A percentile compares a stretch with the other conserved stretches of the same genome.
These are phyloP conservation scores for Caenorhabditis afra DNA, from an alignment of 2,888 invertebrate species.

Conservation along the genomic window DNA sequence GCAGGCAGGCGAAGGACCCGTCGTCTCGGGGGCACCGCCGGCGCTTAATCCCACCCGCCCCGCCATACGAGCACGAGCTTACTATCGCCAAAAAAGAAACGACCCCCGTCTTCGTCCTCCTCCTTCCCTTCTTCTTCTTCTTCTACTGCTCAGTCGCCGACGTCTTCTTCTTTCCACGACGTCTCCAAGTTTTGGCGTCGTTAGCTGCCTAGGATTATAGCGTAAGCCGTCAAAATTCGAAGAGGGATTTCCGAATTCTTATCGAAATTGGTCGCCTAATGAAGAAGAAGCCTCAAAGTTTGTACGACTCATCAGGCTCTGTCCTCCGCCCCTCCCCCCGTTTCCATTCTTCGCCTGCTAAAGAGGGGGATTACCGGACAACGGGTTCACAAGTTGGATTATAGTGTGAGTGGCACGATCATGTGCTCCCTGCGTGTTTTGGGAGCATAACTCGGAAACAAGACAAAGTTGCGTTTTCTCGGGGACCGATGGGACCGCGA, in stretches of 20 bases:
- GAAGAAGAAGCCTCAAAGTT: slow-evolving; percentile 22
- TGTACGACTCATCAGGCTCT: slow-evolving; percentile 44
- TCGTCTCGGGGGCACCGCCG: slow-evolving; percentile 23
- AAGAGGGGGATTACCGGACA: slow-evolving; percentile 39
- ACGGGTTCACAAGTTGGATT: slow-evolving; percentile 43
- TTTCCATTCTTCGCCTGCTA: too few relatives aligned
- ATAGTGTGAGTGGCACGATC: slow-evolving; percentile 42
- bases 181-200: neutral
- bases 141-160: too few relatives aligned
- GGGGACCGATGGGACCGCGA: slow-evolving; percentile 1
- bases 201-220: slow-evolving; percentile 2
- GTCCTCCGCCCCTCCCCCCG: slow-evolving; percentile 1
- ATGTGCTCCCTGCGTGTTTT: slow-evolving; percentile 24
- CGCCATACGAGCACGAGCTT: slow-evolving; percentile 29
- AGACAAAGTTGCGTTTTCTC: slow-evolving; percentile 47
- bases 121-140: too few relatives aligned
- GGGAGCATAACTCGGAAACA: slow-evolving; percentile 34
- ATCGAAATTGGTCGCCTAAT: slow-evolving; percentile 33
- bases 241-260: slow-evolving; percentile 2
- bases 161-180: too few relatives aligned
- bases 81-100: slow-evolving; percentile 38
- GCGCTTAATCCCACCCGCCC: slow-evolving; percentile 48
- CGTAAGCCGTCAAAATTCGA: slow-evolving; percentile 10
- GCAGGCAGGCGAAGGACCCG: slow-evolving; percentile 13
- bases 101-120: neutral